Conservation (phyloP, 2,888 invertebrate species). For the Villa cingulata region DNA sequence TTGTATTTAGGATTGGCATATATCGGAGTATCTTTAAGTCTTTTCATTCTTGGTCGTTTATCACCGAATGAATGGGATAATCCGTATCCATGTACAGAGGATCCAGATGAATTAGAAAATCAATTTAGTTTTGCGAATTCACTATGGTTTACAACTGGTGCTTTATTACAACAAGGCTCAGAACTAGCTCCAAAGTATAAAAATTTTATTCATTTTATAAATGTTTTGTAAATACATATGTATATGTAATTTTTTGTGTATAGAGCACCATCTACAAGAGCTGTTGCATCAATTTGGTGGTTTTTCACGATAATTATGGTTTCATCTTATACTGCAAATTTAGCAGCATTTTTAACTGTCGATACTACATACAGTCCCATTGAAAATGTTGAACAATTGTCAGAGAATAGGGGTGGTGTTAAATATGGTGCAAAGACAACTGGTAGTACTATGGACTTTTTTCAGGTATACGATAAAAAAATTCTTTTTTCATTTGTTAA, state of each 20-base stretch:
- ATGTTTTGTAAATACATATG: neutral
- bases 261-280: conserved; percentile 74
- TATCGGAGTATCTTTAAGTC: conserved; percentile 58
- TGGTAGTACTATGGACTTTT: conserved; percentile 81
- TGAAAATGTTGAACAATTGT: conserved; percentile 68
- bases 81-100: conserved; percentile 71
- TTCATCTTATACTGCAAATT: conserved; percentile 78
- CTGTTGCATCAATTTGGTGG: conserved; percentile 79
- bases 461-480: conserved; percentile 53
- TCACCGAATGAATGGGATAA: conserved; percentile 83
- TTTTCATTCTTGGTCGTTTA: conserved; percentile 66
- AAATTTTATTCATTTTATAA: neutral
- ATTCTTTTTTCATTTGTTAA: no score
- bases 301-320: conserved; percentile 70
- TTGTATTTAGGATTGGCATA: conserved; percentile 68
- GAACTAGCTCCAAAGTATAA: conserved; percentile 73
- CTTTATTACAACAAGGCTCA: conserved; percentile 74
- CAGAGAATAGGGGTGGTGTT: conserved; percentile 58
- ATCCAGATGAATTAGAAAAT: conserved; percentile 70
- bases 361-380: conserved; percentile 58
- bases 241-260: conserved; percentile 1
- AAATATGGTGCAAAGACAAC: conserved; percentile 69
- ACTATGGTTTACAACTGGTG: conserved; percentile 82
- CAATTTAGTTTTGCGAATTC: conserved; percentile 70
- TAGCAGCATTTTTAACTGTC: conserved; percentile 79